phyloP scores from a whole-genome alignment of 2,888 invertebrate genomes.

The Chaetoderma sp. region DNA sequence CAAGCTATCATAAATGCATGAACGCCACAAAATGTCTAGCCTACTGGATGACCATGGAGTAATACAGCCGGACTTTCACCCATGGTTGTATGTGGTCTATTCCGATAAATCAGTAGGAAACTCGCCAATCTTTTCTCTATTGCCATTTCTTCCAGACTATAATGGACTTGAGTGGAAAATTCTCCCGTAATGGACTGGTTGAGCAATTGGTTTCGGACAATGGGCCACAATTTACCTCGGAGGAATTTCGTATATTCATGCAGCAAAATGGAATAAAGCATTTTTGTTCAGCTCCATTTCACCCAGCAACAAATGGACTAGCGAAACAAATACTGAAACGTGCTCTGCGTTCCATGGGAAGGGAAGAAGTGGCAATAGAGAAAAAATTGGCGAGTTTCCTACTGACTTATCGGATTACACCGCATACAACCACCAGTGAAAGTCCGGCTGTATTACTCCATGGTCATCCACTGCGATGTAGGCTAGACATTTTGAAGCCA shows the following conservation, averaged over 20 bases:
- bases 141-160: slow-evolving; percentile 10
- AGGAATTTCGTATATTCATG: slow-evolving; percentile 18
- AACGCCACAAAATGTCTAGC: slow-evolving; percentile 7
- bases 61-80: no score
- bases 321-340: slow-evolving; percentile 20
- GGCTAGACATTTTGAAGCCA: background rate
- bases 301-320: slow-evolving; percentile 18
- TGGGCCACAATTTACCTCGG: slow-evolving; percentile 21
- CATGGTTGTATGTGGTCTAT: slow-evolving; percentile 70
- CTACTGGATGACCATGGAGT: no score
- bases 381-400: slow-evolving; percentile 4
- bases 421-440: slow-evolving; percentile 19
- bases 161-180: background rate
- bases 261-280: slow-evolving; percentile 21
- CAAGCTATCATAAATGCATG: slow-evolving; percentile 6
- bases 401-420: slow-evolving; percentile 14
- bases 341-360: background rate
- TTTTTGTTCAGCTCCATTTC: slow-evolving; percentile 26
- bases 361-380: background rate
- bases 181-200: slow-evolving; percentile 16
- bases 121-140: background rate
- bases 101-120: slow-evolving; percentile 61
- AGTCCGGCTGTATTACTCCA: background rate
- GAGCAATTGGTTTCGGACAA: slow-evolving; percentile 24
- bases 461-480: background rate